Evolutionary conservation across 2,888 invertebrate species (phyloP), one percentile per base, ranked within the genome.

Genomic region (Phyllotreta cruciferae): DNA sequence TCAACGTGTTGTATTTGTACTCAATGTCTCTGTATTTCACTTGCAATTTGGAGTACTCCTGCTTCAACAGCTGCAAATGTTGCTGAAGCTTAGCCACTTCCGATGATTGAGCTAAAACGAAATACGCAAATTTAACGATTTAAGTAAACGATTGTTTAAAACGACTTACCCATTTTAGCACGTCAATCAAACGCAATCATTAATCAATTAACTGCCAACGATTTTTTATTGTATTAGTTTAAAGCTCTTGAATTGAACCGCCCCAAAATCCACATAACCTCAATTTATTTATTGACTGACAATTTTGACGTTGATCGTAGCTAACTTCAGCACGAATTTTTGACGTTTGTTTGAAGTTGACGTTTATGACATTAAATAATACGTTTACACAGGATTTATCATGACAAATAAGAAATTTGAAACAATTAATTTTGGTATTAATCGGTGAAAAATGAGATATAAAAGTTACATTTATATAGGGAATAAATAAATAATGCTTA

Each of bases 1-100:
- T 88, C 0, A 89, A 88, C 68, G 91, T 86, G 67, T 91, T 91
- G 77, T 94, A 94, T 80, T 94, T 93, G 69, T 89, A 87, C 78
- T 95, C 93, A 35, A 96, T 81, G 73, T 94, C 94, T 6, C 88
- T 87, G 77, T 92, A 90, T 68, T 89, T 88, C 52, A 87, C 87
- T 79, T 96, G 94, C 36, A 97, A 84, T 81, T 94, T 94, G 6
- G 93, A 90, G 81, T 96, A 96, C 81, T 97, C 94, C 72, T 94
- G 93, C 75, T 94, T 90, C 66, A 97, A 84, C 63, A 97, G 85
- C 61, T 89, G 82, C 69, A 97, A 83, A 79, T 96, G 96, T 79
- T 93, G 93, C 80, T 94, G 93, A 73, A 90, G 83, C 80, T 90
- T 90, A 64, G 85, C 83, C 72, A 85, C 85, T 80, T 88, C 87